Percentiles rank a stretch among this genome's conserved stretches.
These are phyloP conservation scores for Gymnobelideus leadbeateri DNA, from an alignment of 2,113 vertebrate genomes.

Conservation along the genomic window DNA sequence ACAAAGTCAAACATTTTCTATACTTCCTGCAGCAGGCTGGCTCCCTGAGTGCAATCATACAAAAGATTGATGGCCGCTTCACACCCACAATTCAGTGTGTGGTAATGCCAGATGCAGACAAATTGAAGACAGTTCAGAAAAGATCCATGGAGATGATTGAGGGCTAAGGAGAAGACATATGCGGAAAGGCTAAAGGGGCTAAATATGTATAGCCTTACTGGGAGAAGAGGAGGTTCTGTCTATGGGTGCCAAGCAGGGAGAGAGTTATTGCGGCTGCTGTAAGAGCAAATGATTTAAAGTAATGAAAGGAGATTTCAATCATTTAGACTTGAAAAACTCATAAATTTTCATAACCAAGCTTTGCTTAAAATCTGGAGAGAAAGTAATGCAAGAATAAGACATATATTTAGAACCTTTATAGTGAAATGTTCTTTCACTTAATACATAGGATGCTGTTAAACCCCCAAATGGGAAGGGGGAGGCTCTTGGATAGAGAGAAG, in stretches of 20 bases:
- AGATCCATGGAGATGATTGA: conserved; percentile 3
- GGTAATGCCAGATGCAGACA: conserved; percentile 17
- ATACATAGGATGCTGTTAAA: not conserved
- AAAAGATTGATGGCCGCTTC: not conserved
- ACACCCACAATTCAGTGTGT: not conserved
- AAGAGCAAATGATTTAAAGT: conserved; percentile 1
- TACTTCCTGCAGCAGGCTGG: not conserved
- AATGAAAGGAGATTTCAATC: conserved; percentile 24
- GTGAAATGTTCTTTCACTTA: not conserved
- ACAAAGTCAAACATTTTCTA: conserved; percentile 13
- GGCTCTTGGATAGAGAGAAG: not conserved
- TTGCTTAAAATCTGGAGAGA: conserved; percentile 3
- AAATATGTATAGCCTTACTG: not conserved
- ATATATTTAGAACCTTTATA: not conserved
- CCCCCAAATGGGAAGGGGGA: not conserved
- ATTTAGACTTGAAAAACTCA: conserved; percentile 12
- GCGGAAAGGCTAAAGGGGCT: not conserved
- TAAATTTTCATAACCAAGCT: conserved; percentile 18
- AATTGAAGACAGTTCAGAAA: conserved; percentile 30
- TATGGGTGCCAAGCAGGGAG: not conserved
- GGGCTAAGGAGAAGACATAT: not conserved
- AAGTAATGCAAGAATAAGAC: not conserved
- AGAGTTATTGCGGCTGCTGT: not conserved
- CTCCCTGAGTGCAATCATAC: conserved; percentile 8
- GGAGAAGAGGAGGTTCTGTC: not conserved